phyloP scores from a whole-genome alignment of 2,113 vertebrate genomes.

The Rostratula benghalensis region DNA sequence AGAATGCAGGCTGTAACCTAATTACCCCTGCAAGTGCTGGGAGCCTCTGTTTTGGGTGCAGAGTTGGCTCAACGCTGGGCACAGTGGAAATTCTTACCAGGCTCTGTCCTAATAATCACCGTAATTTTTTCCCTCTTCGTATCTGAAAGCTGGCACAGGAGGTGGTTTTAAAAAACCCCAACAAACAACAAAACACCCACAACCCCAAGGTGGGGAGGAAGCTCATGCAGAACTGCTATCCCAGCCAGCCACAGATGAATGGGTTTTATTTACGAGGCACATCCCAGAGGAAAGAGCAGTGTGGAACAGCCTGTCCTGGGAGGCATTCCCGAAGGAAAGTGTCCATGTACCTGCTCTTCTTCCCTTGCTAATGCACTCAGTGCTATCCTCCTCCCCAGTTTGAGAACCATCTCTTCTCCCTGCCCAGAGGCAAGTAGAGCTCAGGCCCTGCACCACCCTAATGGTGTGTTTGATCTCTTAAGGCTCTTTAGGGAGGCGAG shows the following conservation, averaged over 20 bases:
- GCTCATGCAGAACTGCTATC: not conserved
- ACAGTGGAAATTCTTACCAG: not conserved
- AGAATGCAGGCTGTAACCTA: not conserved
- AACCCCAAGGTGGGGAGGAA: not conserved
- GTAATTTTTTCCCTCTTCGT: not conserved
- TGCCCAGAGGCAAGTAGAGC: not conserved
- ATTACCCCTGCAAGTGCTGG: not conserved
- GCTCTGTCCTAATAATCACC: not conserved
- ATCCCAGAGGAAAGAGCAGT: not conserved
- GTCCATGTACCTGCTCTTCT: not conserved
- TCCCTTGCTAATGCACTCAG: accelerated
- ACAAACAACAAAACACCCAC: not conserved
- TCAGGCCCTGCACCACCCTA: not conserved
- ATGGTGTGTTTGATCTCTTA: not conserved
- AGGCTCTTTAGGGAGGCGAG: too few species aligned
- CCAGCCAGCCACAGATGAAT: not conserved
- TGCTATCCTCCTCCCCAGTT: not conserved
- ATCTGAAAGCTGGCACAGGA: not conserved
- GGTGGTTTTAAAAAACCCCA: not conserved
- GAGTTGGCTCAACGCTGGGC: not conserved
- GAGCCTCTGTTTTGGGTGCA: not conserved
- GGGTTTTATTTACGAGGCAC: not conserved
- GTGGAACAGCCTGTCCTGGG: not conserved
- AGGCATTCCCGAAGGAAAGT: not conserved
- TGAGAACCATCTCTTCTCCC: not conserved